These are phyloP conservation scores for Daboia siamensis DNA, from an alignment of 2,113 vertebrate genomes.

Conservation along the genomic window DNA sequence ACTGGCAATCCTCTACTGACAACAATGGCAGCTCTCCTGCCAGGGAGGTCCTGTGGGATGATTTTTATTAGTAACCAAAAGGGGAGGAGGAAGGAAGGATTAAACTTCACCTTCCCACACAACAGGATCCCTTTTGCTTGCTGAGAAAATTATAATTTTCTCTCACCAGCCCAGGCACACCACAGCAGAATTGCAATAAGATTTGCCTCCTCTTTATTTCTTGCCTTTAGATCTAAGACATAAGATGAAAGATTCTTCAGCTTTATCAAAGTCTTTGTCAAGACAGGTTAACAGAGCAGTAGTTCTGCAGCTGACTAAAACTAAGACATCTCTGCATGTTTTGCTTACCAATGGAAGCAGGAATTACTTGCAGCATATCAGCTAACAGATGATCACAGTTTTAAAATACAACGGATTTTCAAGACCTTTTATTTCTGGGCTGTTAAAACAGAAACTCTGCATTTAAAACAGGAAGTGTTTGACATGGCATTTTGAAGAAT, in stretches of 20 bases:
- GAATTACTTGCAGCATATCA: slow-evolving; percentile 42
- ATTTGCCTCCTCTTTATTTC: background rate
- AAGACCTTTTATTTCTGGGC: slow-evolving; percentile 52
- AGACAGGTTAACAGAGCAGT: background rate
- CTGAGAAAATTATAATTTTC: background rate
- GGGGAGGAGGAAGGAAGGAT: background rate
- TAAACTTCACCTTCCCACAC: background rate
- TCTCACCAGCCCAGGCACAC: background rate
- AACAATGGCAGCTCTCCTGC: background rate
- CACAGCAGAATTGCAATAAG: background rate
- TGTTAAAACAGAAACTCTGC: slow-evolving; percentile 42
- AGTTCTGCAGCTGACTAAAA: slow-evolving; percentile 30
- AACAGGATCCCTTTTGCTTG: background rate
- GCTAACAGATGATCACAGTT: slow-evolving; percentile 57
- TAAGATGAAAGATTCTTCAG: slow-evolving; percentile 2
- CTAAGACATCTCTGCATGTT: slow-evolving; percentile 14
- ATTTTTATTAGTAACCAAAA: background rate
- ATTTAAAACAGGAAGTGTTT: slow-evolving; percentile 19
- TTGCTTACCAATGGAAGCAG: slow-evolving; percentile 42
- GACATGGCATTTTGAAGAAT: slow-evolving; percentile 42
- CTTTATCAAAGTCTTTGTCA: background rate
- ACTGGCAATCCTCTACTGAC: background rate
- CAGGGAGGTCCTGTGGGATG: background rate
- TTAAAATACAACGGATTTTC: slow-evolving; percentile 50
- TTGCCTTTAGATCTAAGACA: background rate